Conservation (phyloP, 2,113 vertebrate genomes). For the Lepisosteus oculatus region DNA sequence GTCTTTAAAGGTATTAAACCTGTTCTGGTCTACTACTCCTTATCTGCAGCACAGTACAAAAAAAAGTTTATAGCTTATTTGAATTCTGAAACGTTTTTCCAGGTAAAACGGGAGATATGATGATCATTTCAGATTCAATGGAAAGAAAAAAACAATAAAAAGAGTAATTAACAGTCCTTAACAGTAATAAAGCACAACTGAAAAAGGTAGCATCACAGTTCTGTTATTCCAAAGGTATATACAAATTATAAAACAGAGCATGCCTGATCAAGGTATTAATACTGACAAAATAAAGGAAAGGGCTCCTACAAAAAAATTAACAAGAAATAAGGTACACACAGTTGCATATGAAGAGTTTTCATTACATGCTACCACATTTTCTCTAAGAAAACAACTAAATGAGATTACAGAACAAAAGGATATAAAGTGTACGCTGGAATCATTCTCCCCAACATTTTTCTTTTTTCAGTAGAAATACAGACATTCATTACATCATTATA, state of each 20-base stretch:
- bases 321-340: constrained; percentile 62
- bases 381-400: constrained; percentile 6
- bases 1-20: neutral
- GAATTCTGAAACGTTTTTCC: constrained; percentile 13
- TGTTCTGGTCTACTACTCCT: neutral
- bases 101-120: constrained; percentile 3
- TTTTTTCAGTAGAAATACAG: constrained; percentile 52
- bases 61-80: constrained; percentile 22
- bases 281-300: constrained; percentile 67
- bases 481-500: constrained; percentile 67
- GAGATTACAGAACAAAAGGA: neutral
- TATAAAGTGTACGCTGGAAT: constrained; percentile 9
- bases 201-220: constrained; percentile 64
- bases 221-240: constrained; percentile 54
- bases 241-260: constrained; percentile 61
- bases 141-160: neutral
- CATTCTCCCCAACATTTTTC: neutral
- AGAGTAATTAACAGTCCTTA: constrained; percentile 17
- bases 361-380: neutral
- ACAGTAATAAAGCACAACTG: constrained; percentile 72
- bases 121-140: constrained; percentile 4
- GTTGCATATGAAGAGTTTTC: constrained; percentile 41
- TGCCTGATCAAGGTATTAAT: constrained; percentile 61
- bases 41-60: neutral
- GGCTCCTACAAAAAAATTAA: constrained; percentile 41